Base-by-base conservation (phyloP, 2,797 vertebrate species). In the Scolopax rusticola region DNA sequence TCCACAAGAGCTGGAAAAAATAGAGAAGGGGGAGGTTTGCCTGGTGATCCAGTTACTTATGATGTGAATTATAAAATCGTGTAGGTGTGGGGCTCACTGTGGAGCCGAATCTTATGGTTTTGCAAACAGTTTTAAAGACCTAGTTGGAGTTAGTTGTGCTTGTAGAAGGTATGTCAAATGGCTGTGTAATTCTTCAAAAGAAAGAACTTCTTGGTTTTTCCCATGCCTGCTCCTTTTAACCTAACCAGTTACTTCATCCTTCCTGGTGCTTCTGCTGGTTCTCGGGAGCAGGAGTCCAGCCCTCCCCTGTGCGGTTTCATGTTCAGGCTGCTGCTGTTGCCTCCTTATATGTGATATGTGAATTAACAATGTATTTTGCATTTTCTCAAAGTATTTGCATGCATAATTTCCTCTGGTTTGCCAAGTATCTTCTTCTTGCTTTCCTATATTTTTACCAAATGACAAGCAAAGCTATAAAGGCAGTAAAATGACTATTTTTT, bases 11-110 rank as follows among this genome's bases (percentile, higher is more conserved):
- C 13, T 81, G 63, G 70, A 95, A 89, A 81, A 96, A 92, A 81
- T 61, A 90, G 83, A 92, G 82, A 90, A 95, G 89, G 83, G 47
- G 83, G 89, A 94, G 89, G 91, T 92, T 92, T 95, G 95, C 90
- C 90, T 95, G 80, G 81, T 89, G 86, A 96, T 97, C 93, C 81
- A 43, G 76, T 96, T 94, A 80, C 83, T 96, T 90, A 86, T 8
- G 25, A 64, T 82, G 74, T 57, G 77, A 51, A 85, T 89, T 93
- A 84, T 80, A 83, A 93, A 93, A 87, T 71, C 2, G 2, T 69
- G 80, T 93, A 88, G 90, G 90, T 95, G 88, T 89, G 81, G 77
- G 88, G 79, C 87, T 79, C 27, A 15, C 70, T 61, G 3, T 77
- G 68, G 80, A 96, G 83, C 70, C 91, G 93, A 82, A 92, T 59